These are phyloP conservation scores for Blera fallax DNA, from an alignment of 2,888 invertebrate species.

Conservation along the genomic window DNA sequence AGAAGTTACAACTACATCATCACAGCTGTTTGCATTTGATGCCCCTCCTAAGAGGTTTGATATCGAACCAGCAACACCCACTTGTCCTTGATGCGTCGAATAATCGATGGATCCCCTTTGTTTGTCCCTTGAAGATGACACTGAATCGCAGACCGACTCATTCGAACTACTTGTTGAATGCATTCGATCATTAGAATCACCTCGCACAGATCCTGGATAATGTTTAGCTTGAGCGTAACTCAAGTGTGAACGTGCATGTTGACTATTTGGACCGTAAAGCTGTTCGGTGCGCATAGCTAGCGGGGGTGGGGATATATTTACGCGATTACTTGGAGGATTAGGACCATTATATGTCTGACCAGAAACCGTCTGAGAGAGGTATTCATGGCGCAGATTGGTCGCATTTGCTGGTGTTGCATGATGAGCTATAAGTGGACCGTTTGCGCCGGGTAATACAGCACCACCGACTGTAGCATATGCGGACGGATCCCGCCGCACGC, in stretches of 20 bases:
- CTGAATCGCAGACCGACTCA: constrained; percentile 90
- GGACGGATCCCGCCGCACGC: constrained; percentile 76
- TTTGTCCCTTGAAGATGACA: constrained; percentile 84
- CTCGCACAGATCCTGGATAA: constrained; percentile 76
- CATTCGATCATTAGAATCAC: constrained; percentile 77
- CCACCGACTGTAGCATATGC: constrained; percentile 76
- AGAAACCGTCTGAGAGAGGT: constrained; percentile 76
- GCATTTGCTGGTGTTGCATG: constrained; percentile 79
- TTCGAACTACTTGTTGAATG: constrained; percentile 90
- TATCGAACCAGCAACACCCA: constrained; percentile 75
- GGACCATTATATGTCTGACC: constrained; percentile 75
- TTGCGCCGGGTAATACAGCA: constrained; percentile 73
- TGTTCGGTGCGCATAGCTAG: constrained; percentile 78
- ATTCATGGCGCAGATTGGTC: constrained; percentile 79
- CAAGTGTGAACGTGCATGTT: constrained; percentile 75
- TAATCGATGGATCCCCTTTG: constrained; percentile 78
- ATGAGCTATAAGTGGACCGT: constrained; percentile 77
- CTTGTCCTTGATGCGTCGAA: constrained; percentile 77
- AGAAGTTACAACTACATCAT: constrained; percentile 78
- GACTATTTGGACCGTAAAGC: constrained; percentile 74
- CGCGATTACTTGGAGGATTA: constrained; percentile 77
- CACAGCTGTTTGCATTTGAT: constrained; percentile 75
- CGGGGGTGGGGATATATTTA: constrained; percentile 78
- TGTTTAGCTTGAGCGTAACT: constrained; percentile 79
- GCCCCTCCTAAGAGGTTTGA: constrained; percentile 78